These are phyloP conservation scores for Theropithecus gelada DNA, from an alignment of 2,113 vertebrate species.

Conservation along the genomic window DNA sequence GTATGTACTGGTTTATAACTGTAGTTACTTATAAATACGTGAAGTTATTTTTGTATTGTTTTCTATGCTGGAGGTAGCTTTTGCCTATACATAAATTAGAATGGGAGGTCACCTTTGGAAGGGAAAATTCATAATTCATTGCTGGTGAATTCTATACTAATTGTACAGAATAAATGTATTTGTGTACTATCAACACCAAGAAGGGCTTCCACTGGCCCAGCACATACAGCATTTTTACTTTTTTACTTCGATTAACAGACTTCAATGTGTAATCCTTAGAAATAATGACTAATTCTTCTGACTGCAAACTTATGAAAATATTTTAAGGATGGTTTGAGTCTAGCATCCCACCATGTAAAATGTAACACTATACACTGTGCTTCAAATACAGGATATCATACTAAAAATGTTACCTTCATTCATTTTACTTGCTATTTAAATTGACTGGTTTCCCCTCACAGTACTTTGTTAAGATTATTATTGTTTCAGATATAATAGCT, in stretches of 20 bases:
- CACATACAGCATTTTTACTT: not conserved
- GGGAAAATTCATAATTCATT: conserved; percentile 49
- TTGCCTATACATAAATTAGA: conserved; percentile 57
- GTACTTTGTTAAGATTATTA: not conserved
- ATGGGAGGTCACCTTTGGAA: conserved; percentile 50
- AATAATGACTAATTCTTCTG: conserved; percentile 35
- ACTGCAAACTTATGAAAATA: conserved; percentile 33
- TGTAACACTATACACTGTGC: not conserved
- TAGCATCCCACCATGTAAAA: not conserved
- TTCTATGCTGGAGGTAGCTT: conserved; percentile 57
- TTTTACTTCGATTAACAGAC: conserved; percentile 13
- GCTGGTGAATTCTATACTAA: conserved; percentile 29
- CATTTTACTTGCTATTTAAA: not conserved
- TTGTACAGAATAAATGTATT: conserved; percentile 2
- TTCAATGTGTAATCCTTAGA: conserved; percentile 7
- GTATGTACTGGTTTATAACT: conserved; percentile 62
- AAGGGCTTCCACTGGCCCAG: not conserved
- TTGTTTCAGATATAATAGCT: not conserved
- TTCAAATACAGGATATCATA: not conserved
- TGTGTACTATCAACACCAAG: not conserved
- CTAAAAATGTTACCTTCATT: not conserved
- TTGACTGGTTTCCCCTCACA: not conserved
- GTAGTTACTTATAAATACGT: conserved; percentile 60
- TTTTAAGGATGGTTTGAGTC: conserved; percentile 13
- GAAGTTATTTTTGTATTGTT: conserved; percentile 73